Evolutionary conservation across 2,797 vertebrate genomes (phyloP), one percentile per base, ranked within the genome.

Genomic region (Lutjanus campechanus): DNA sequence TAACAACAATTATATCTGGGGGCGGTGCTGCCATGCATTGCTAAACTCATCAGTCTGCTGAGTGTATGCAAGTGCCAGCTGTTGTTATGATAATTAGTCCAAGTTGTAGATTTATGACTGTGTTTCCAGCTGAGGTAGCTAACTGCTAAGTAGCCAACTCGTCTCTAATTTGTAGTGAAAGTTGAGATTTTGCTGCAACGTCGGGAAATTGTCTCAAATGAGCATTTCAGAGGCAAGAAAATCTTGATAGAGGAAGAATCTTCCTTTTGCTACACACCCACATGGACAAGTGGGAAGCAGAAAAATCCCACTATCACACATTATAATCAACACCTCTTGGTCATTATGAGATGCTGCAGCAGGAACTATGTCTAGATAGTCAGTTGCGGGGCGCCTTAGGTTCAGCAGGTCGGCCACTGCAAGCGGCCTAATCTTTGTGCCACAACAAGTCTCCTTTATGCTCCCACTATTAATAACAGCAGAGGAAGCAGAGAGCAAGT

Each of bases 401-500:
- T 87, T 87, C 60, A 73, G 65, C 76, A 72, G 74, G 69, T 64
- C 64, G 43, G 55, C 36, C 70, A 46, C 22, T 44, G 43, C 61
- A 36, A 29, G 74, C 76, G 9, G n/a, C 68, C 69, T 76, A 82
- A 87, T 88, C 82, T 87, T 67, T 69, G 69, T 56, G 53, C 62
- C 79, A 88, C 82, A 84, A 84, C 87, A 88, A 77, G 79, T 29
- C 71, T 76, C 73, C 75, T 75, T 69, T 73, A 55, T 76, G 71
- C 79, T 80, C 51, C 77, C 47, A 15, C 73, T 76, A 84, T 89
- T 77, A 84, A 88, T 88, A 89, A 84, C 63, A 74, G 55, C 36
- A 12, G 76, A 20, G 55, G 69, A 64, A 82, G 77, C 67, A 50
- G 51, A 49, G 77, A 75, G 84, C 79, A 82, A 69, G 72, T 25